These are phyloP conservation scores for Drosophila sturtevanti DNA, from an alignment of 1,140 invertebrate genomes.

Conservation along the genomic window DNA sequence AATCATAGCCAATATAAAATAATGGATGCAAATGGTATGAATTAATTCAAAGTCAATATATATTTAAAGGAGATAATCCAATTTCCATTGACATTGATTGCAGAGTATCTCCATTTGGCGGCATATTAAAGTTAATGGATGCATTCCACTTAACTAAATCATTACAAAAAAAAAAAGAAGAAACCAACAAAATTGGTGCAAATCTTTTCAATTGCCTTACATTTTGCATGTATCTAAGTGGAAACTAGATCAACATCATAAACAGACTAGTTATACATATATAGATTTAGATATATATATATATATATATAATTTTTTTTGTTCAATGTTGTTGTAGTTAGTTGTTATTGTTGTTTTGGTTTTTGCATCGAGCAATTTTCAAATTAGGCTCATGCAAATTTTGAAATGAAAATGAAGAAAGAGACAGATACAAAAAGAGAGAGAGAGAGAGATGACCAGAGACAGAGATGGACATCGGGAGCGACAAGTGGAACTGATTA, in stretches of 20 bases:
- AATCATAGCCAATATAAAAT: no score
- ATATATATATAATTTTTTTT: background rate
- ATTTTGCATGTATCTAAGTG: conserved; percentile 52
- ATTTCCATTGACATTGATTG: conserved; percentile 52
- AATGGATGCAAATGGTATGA: no score
- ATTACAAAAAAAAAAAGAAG: no score
- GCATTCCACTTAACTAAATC: conserved; percentile 31
- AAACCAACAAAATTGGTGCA: conserved; percentile 42
- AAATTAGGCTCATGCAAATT: conserved; percentile 73
- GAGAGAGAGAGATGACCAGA: no score
- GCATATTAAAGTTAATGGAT: conserved; percentile 7
- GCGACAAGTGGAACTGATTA: background rate
- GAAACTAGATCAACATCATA: conserved; percentile 61
- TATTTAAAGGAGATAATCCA: no score
- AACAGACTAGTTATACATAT: background rate
- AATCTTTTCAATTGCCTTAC: conserved; percentile 73
- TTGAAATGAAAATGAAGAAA: conserved; percentile 40
- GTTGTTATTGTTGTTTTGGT: conserved; percentile 38
- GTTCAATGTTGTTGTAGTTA: no score
- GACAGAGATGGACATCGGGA: conserved; percentile 1
- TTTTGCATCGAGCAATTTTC: conserved; percentile 63
- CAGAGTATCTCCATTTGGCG: background rate
- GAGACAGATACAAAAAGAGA: background rate
- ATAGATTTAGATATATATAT: background rate
- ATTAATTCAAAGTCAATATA: no score